These are phyloP conservation scores for Cephalopterus ornatus DNA, from an alignment of 2,113 vertebrate species.

Conservation along the genomic window DNA sequence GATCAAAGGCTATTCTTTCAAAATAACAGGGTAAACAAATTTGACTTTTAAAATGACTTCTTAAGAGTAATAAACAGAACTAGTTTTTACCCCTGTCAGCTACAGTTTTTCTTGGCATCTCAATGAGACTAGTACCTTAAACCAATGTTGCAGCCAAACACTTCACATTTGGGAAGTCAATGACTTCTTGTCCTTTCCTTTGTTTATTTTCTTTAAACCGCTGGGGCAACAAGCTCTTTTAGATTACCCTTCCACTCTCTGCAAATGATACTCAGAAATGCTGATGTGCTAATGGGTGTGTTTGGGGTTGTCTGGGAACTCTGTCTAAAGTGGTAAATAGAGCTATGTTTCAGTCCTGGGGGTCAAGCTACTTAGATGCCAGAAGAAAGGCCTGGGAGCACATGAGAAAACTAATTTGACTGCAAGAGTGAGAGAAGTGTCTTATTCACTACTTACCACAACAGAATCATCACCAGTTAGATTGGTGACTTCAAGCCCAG, in stretches of 20 bases:
- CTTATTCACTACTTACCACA: slow-evolving; percentile 76
- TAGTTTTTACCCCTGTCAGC: background rate
- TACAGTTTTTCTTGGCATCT: background rate
- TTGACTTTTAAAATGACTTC: background rate
- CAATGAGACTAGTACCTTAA: background rate
- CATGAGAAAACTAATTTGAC: background rate
- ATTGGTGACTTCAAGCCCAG: slow-evolving; percentile 80
- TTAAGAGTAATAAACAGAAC: background rate
- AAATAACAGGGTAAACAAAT: background rate
- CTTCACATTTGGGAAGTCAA: background rate
- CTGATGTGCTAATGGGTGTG: background rate
- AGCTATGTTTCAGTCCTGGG: background rate
- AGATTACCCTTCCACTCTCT: background rate
- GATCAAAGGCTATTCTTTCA: background rate
- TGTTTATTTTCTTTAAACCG: background rate
- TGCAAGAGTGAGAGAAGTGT: background rate
- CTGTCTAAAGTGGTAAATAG: background rate
- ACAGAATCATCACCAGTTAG: slow-evolving; percentile 84
- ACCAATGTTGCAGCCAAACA: background rate
- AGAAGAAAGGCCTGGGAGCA: background rate
- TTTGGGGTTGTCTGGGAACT: background rate
- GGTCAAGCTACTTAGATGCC: background rate
- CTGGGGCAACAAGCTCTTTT: background rate
- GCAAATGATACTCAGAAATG: background rate
- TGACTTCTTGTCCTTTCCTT: background rate